phyloP scores from a whole-genome alignment of 2,113 vertebrate genomes.

The Marcusenius ussheri region DNA sequence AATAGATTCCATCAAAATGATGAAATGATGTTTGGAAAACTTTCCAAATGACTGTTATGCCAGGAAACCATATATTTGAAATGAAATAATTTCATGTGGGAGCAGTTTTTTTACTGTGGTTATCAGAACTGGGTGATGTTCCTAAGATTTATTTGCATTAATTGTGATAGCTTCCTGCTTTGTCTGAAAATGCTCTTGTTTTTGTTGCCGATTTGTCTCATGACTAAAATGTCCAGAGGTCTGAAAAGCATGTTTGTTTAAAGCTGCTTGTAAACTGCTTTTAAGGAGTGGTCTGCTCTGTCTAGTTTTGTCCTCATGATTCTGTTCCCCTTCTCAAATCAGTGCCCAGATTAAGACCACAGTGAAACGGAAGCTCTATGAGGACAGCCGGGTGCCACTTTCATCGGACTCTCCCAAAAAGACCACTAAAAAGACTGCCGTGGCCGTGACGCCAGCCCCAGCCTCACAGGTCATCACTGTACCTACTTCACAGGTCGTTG shows the following conservation, averaged over 20 bases:
- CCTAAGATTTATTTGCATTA: neutral
- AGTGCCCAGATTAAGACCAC: constrained; percentile 86
- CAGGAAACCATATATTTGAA: neutral
- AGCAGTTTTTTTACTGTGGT: neutral
- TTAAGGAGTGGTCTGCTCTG: neutral
- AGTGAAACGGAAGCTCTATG: constrained; percentile 82
- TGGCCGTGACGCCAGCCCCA: constrained; percentile 29
- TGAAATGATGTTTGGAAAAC: neutral
- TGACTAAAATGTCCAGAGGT: neutral
- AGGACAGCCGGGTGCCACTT: constrained; percentile 79
- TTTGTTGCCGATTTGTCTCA: neutral
- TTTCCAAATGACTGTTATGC: neutral
- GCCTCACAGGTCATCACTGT: constrained; percentile 43
- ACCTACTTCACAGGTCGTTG: constrained; percentile 53
- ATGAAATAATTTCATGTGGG: neutral
- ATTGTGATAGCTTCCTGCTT: neutral
- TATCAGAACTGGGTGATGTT: neutral
- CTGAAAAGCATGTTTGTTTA: neutral
- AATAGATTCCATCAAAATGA: neutral
- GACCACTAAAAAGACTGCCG: constrained; percentile 60
- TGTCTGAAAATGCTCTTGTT: neutral
- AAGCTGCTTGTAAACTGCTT: neutral
- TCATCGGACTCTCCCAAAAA: constrained; percentile 77
- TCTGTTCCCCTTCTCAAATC: neutral
- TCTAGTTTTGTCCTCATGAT: neutral